Evolutionary conservation across 2,797 vertebrate species (phyloP), one percentile per base, ranked within the genome.

Genomic region (Sebastes miniatus): DNA sequence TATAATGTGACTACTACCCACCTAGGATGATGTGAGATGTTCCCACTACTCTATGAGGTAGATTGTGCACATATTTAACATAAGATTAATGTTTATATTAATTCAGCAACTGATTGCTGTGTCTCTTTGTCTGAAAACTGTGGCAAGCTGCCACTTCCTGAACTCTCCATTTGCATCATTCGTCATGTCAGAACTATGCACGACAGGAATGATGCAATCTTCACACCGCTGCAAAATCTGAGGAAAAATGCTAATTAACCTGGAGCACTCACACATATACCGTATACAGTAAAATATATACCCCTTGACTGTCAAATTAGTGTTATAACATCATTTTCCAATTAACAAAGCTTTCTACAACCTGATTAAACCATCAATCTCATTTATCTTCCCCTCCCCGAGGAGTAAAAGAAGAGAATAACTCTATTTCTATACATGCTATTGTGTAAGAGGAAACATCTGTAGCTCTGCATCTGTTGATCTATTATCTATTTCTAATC

Each of bases 311-410:
- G 86, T 87, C 84, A 86, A 80, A 83, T 85, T 77, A 85, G 74
- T 72, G 72, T 80, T 78, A 83, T 64, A 87, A 89, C 77, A 67
- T 89, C 12, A 85, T 87, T 90, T 80, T 88, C 80, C 81, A 88
- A 90, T 93, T 91, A 93, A 80, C 61, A 85, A 74, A 65, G 57
- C 66, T 82, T 90, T 81, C 73, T 54, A 64, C 79, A 87, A 70
- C 64, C 78, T 83, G 80, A 91, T 88, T 88, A 85, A 90, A 86
- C 77, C 83, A 88, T 85, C 82, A 87, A 65, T 90, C 80, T 80
- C 31, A 7, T 66, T 72, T 69, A 73, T 85, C 68, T 24, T 27
- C 20, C 22, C 36, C 67, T 74, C 86, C 80, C 84, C 36, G 47
- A 74, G 79, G 86, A 71, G 68, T 76, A 66, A 73, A 67, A 81